Evolutionary conservation across 2,113 vertebrate species (phyloP).

Genomic region (Gracilinanus agilis): DNA sequence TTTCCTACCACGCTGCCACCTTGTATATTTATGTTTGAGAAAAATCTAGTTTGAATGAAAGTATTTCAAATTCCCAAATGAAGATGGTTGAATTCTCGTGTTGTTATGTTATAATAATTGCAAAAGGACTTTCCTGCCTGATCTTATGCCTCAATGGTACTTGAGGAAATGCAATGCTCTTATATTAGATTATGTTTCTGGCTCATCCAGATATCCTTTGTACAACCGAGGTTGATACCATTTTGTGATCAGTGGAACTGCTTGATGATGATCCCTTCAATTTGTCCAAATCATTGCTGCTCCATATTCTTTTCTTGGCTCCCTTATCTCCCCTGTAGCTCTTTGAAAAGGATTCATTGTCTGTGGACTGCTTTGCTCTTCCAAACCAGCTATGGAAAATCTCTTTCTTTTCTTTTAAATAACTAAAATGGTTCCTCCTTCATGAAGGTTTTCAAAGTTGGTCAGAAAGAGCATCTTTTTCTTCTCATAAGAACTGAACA

Average conservation of each 20-base stretch:
- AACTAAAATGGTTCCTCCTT: background rate
- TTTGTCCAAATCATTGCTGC: background rate
- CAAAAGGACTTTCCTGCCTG: background rate
- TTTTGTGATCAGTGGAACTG: background rate
- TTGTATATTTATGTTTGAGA: too few species aligned
- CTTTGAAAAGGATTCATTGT: conserved; percentile 1
- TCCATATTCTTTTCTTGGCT: background rate
- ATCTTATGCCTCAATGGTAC: conserved; percentile 10
- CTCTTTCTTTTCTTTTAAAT: background rate
- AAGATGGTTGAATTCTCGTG: too few species aligned
- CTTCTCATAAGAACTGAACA: too few species aligned
- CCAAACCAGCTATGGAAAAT: background rate
- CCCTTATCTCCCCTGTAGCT: background rate
- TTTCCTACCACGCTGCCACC: too few species aligned
- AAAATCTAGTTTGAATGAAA: too few species aligned
- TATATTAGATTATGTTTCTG: too few species aligned
- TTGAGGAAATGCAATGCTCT: background rate
- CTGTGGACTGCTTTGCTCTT: background rate
- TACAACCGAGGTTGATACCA: background rate
- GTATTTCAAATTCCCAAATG: too few species aligned
- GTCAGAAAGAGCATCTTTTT: too few species aligned
- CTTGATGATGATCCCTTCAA: background rate
- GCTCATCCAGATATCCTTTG: too few species aligned
- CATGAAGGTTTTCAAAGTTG: background rate
- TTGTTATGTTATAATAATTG: too few species aligned